These are phyloP conservation scores for Collichthys lucidus DNA, from an alignment of 2,113 vertebrate species.

Conservation along the genomic window DNA sequence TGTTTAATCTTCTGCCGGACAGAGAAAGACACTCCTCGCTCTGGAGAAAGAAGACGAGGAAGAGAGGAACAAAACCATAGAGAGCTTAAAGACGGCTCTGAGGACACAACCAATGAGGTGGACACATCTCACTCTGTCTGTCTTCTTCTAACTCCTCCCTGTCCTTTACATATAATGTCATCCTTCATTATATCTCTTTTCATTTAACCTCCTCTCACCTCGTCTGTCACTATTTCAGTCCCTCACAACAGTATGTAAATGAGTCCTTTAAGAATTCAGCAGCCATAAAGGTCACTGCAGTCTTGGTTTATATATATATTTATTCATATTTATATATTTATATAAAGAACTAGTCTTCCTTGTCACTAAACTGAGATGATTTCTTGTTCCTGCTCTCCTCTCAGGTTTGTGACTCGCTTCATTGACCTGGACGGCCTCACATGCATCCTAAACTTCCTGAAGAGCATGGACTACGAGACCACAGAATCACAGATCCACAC, in stretches of 20 bases:
- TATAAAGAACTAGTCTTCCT: neutral
- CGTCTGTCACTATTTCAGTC: constrained; percentile 9
- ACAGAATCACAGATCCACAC: constrained; percentile 98
- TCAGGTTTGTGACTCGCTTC: constrained; percentile 97
- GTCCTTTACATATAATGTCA: constrained; percentile 26
- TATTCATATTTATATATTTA: no score
- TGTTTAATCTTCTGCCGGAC: constrained; percentile 34
- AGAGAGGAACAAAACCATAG: constrained; percentile 97
- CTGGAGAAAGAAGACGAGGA: constrained; percentile 97
- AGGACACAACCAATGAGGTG: constrained; percentile 98
- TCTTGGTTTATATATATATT: neutral
- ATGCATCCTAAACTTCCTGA: constrained; percentile 97
- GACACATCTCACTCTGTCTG: neutral
- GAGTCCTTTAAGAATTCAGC: constrained; percentile 35
- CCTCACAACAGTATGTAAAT: constrained; percentile 34
- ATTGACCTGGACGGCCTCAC: constrained; percentile 98
- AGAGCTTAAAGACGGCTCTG: constrained; percentile 97
- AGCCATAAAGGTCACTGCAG: constrained; percentile 33
- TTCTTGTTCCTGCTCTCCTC: constrained; percentile 22
- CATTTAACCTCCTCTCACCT: constrained; percentile 28
- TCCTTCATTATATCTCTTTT: constrained; percentile 9
- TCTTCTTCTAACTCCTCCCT: neutral
- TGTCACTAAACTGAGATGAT: neutral
- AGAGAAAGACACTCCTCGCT: constrained; percentile 95
- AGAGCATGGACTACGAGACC: constrained; percentile 99